A percentile compares a stretch with the other conserved stretches of the same genome.
phyloP scores from a whole-genome alignment of 2,888 invertebrate species.

The Tyria jacobaeae region DNA sequence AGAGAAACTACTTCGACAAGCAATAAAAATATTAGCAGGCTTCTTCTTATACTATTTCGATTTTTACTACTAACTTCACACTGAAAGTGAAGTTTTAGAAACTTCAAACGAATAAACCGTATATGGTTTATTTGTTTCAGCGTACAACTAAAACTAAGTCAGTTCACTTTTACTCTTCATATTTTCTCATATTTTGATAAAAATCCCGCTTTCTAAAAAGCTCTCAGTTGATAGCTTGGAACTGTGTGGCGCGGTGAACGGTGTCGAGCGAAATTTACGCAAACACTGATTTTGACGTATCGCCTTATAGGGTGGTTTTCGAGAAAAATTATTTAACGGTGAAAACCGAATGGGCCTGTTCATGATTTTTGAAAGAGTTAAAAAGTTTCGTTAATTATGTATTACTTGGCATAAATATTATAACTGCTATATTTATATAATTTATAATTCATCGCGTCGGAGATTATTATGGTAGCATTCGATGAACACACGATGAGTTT shows the following conservation, averaged over 20 bases:
- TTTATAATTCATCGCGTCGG: too few species aligned
- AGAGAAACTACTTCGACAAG: too few species aligned
- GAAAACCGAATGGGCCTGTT: constrained; percentile 47
- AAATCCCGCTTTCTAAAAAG: constrained; percentile 14
- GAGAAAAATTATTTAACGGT: constrained; percentile 71
- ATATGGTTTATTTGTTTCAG: too few species aligned
- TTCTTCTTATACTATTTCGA: too few species aligned
- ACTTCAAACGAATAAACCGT: too few species aligned
- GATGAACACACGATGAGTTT: too few species aligned
- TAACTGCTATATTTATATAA: not conserved
- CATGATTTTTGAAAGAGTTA: constrained; percentile 60
- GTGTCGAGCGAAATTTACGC: constrained; percentile 71
- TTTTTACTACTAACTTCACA: too few species aligned
- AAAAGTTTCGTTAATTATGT: constrained; percentile 38
- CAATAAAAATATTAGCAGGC: too few species aligned
- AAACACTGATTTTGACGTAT: constrained; percentile 83
- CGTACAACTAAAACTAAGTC: not conserved
- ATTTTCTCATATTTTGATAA: not conserved
- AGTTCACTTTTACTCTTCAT: not conserved
- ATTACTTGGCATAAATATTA: not conserved
- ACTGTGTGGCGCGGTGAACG: constrained; percentile 55
- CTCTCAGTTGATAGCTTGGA: constrained; percentile 41
- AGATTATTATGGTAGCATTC: too few species aligned
- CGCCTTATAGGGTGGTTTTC: constrained; percentile 66
- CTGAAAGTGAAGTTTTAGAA: too few species aligned